Evolutionary conservation across 2,113 vertebrate species (phyloP), one percentile per base, ranked within the genome.

Genomic region (Paradoxurus hermaphroditus): DNA sequence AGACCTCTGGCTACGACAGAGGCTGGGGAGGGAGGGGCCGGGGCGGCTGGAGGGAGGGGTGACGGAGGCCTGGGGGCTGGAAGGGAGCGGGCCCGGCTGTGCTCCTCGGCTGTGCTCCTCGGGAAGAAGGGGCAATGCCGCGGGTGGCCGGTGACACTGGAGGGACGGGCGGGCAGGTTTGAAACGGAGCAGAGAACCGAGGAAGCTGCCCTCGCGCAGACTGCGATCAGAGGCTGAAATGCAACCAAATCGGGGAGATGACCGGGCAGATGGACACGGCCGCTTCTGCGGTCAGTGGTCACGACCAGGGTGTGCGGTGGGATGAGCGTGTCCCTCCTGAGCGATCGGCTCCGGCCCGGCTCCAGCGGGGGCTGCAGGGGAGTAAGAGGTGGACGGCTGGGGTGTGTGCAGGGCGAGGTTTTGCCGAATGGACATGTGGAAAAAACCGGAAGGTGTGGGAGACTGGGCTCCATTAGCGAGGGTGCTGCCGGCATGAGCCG

Each of bases 301-400:
- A 34, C 27, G 59, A 9, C 1, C 2, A 14, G 8, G 0, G 11
- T 1, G 7, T 19, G 51, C 13, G 31, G 31, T 0, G 11, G 16
- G 9, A 36, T 0, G 5, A n/a, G 44, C 12, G 2, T 23, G 41
- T 4, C 16, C 16, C 49, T 18, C 59, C 4, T 1, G 7, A 21
- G 9, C 6, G 8, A 31, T 36, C 19, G 31, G 25, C 49, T 16
- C 53, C 44, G 0, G 16, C 5, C 23, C 18, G 44, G 53, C 86
- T 25, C 36, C 0, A 12, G 19, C 2, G 65, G n/a, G 6, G 8
- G 19, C 81, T n/a, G 15, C 63, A 65, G 82, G 3, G 12, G 10
- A 86, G 62, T 14, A 39, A 77, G 21, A 8, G 6, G 0, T 4
- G 10, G 31, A 25, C 16, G 8, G 62, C 39, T 21, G 11, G 41